A percentile compares a stretch with the other conserved stretches of the same genome.
phyloP scores from a whole-genome alignment of 2,888 invertebrate species.

The Aphidoletes aphidimyza region DNA sequence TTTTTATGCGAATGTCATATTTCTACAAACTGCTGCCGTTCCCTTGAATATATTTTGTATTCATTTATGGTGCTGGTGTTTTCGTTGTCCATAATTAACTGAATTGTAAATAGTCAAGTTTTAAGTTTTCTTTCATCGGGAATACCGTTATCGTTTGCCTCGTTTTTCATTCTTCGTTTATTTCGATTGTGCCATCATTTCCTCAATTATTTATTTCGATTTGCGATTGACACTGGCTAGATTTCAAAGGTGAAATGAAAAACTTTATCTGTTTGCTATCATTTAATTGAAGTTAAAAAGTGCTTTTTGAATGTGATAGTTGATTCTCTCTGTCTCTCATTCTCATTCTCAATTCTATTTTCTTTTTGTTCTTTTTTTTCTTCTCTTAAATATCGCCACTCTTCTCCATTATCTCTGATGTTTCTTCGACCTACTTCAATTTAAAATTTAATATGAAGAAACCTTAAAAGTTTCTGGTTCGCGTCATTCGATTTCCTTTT shows the following conservation, averaged over 20 bases:
- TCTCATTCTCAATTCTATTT: too few species aligned
- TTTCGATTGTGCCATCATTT: constrained; percentile 35
- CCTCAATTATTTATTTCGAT: constrained; percentile 20
- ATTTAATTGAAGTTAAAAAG: constrained; percentile 30
- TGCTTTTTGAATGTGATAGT: constrained; percentile 15
- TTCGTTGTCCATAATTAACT: constrained; percentile 2
- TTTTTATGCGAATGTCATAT: background rate
- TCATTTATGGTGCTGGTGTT: background rate
- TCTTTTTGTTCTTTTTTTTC: too few species aligned
- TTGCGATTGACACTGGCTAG: background rate
- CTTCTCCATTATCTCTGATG: too few species aligned
- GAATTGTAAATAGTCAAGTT: background rate
- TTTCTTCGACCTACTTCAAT: too few species aligned
- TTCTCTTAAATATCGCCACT: too few species aligned
- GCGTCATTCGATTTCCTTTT: background rate
- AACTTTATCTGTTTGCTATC: constrained; percentile 7
- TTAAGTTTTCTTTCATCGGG: too few species aligned
- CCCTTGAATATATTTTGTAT: background rate
- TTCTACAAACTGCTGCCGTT: background rate
- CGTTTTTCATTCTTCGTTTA: too few species aligned
- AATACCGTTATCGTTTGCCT: too few species aligned
- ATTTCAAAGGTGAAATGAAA: constrained; percentile 4
- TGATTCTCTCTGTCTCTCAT: background rate
- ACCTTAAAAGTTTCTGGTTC: background rate
- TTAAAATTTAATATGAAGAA: too few species aligned